Conservation (phyloP, 2,113 vertebrate species). For the Leucopsar rothschildi region DNA sequence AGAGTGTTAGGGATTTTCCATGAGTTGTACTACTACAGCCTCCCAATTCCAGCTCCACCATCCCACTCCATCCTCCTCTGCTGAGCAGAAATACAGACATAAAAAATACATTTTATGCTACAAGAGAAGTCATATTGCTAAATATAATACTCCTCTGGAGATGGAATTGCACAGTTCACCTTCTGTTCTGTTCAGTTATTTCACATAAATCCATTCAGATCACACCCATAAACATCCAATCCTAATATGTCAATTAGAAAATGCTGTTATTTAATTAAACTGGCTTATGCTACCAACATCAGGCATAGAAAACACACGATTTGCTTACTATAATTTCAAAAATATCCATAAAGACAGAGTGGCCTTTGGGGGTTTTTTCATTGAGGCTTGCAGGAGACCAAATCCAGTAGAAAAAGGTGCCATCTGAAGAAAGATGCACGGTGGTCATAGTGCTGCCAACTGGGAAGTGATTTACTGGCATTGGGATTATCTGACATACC, state of each 20-base stretch:
- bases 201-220: neutral
- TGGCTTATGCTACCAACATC: neutral
- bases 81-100: neutral
- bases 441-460: slow-evolving; percentile 95
- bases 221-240: neutral
- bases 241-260: neutral
- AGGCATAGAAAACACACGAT: neutral
- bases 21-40: neutral
- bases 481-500: slow-evolving; percentile 91
- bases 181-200: neutral
- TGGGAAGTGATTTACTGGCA: slow-evolving; percentile 93
- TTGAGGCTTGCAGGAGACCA: slow-evolving; percentile 98
- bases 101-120: neutral
- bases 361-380: slow-evolving; percentile 97
- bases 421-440: slow-evolving; percentile 94
- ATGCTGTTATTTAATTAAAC: neutral
- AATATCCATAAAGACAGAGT: slow-evolving; percentile 98
- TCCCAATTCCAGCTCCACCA: neutral
- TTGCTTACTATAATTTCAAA: slow-evolving; percentile 88
- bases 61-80: neutral
- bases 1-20: neutral
- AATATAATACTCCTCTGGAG: neutral
- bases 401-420: slow-evolving; percentile 96
- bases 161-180: neutral
- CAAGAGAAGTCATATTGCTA: neutral